Conservation (phyloP, 2,888 invertebrate genomes). For the Imbricaverruca yamaguchii region DNA sequence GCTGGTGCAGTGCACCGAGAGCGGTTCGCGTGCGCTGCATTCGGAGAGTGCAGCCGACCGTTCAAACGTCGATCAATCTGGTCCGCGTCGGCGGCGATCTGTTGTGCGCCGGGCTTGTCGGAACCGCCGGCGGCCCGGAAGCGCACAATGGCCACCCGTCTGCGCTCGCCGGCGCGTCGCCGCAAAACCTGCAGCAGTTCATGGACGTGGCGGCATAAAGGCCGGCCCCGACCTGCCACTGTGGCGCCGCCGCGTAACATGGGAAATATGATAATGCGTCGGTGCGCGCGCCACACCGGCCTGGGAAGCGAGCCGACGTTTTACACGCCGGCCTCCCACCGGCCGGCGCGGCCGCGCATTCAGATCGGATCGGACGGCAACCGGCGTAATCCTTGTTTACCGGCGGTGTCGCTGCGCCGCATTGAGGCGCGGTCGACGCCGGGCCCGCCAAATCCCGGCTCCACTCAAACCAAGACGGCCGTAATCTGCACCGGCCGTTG, state of each 20-base stretch:
- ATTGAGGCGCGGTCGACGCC: not conserved
- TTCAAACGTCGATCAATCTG: too few species aligned
- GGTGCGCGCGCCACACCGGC: too few species aligned
- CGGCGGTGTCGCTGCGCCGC: not conserved
- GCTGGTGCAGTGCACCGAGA: too few species aligned
- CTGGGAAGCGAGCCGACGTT: not conserved
- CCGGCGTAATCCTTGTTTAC: slow-evolving; percentile 10
- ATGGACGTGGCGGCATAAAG: not conserved
- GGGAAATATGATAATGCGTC: slow-evolving; percentile 10
- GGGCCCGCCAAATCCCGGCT: not conserved
- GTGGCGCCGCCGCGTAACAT: not conserved
- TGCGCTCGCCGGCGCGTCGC: too few species aligned
- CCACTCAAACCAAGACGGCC: slow-evolving; percentile 13
- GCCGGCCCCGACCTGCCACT: not conserved
- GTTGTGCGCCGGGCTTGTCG: too few species aligned
- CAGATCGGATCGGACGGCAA: slow-evolving; percentile 4
- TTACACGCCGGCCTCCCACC: not conserved
- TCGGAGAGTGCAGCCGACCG: too few species aligned
- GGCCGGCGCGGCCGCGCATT: not conserved
- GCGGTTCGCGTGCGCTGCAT: too few species aligned
- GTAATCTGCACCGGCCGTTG: not conserved
- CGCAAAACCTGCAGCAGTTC: too few species aligned
- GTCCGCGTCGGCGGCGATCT: too few species aligned
- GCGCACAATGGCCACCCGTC: too few species aligned
- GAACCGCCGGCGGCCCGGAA: too few species aligned